Base-by-base conservation (phyloP, 2,888 invertebrate species). In the Drosophila robusta region DNA sequence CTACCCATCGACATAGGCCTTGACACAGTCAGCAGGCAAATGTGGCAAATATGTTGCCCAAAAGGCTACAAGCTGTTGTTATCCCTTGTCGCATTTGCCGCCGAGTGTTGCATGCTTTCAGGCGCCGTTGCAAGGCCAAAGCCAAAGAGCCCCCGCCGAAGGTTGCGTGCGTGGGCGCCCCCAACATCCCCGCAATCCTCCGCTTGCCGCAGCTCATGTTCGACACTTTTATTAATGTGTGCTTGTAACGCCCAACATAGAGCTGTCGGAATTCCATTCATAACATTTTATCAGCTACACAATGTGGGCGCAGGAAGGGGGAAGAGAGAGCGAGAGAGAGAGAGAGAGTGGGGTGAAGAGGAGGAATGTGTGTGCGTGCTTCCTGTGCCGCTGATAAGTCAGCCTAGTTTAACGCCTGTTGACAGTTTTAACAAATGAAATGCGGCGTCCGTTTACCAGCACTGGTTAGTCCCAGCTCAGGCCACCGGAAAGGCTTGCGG, bases 141-240 rank as follows among this genome's bases (percentile, higher is more conserved):
- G 71, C 67, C 69, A 46, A 78, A 73, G 65, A 65, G 45, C 47
- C 39, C 41, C 49, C 41, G 56, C 12, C 71, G 82, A 82, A 82
- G 82, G 84, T 75, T 82, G 84, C 82, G 80, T 84, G 84, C 65
- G 52, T 74, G 50, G 45, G 55, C 22, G 45, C 39, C 8, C n/a
- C 67, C 22, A 9, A 11, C 16, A 11, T 18, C n/a, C 14, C 47
- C 2, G 8, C 11, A 6, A 9, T 14, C 16, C 12, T 36, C 18
- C 36, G 29, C 50, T 50, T 52, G 49, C 50, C 70, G 54, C 44
- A 46, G 57, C 70, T 58, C 74, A 67, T 78, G 74, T 82, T 83
- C 85, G 83, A 85, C 85, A 80, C 78, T 85, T 83, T 83, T 82
- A 83, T 83, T 85, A 83, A 83, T 85, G 83, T 62, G 78, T 47